Base-by-base conservation (phyloP, 2,888 invertebrate genomes). In the Stenchaetothrips biformis region DNA sequence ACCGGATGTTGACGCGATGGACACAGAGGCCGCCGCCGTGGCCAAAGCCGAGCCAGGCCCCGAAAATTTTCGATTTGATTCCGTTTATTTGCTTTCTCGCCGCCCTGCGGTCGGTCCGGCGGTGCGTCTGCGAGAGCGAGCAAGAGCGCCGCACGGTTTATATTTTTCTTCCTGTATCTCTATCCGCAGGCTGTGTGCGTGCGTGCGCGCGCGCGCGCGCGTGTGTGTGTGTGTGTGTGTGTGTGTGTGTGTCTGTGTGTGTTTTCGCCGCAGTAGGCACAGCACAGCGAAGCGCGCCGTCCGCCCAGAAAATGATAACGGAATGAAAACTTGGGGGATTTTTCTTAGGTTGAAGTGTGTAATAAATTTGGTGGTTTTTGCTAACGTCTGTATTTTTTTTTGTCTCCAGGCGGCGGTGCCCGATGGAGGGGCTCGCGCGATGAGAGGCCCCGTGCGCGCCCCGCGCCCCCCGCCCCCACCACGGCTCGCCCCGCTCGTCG, bases 401-500 rank as follows among this genome's bases (percentile, higher is more conserved):
- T 25, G 67, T 67, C 3, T 67, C 21, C 67, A 74, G 67, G 67
- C 25, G 67, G 67, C 67, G 67, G 67, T 21, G 25, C 11, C 25
- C 67, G 67, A 74, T 74, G 67, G 67, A 74, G 67, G 67, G 67
- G 67, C 21, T 74, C 67, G 67, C 67, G 67, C 67, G n/a, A 74
- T 74, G 67, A 74, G 21, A 3, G 25, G 25, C 8, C 67, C 67
- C 37, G 37, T 37, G 25, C 67, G 67, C 67, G 67, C 67, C 67
- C 67, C 67, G 67, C 67, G 67, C 25, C 21, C 67, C 67, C 9
- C 21, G 7, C 67, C 37, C 67, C 21, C 21, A 25, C 67, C 67
- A 21, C 67, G 67, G 21, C 37, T 37, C 59, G 59, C 18, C 59
- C 59, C 59, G 59, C 59, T 18, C 59, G 59, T 16, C 59, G 13